These are phyloP conservation scores for Chlorops oryzae DNA, from an alignment of 1,140 invertebrate genomes.

Conservation along the genomic window DNA sequence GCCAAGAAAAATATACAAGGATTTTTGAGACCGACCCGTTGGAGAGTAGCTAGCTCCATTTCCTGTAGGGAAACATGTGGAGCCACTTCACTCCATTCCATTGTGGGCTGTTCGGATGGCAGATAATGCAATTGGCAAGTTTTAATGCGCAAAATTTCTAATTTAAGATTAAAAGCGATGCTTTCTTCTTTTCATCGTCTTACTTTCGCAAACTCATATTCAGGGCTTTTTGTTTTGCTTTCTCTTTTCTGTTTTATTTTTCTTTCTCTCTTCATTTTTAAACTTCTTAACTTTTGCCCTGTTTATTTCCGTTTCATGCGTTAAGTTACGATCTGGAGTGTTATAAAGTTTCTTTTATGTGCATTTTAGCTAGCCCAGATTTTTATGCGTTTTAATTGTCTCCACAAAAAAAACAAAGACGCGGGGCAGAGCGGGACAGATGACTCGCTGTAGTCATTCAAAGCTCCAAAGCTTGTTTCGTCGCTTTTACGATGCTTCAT, in stretches of 20 bases:
- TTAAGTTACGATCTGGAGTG: background rate
- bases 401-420: too few relatives aligned
- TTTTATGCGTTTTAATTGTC: background rate
- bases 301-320: too few relatives aligned
- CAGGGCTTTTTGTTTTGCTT: background rate
- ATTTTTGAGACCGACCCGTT: too few relatives aligned
- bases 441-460: too few relatives aligned
- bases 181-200: background rate
- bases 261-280: background rate
- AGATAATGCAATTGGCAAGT: background rate
- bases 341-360: background rate
- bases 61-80: too few relatives aligned
- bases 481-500: too few relatives aligned
- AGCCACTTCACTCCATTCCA: too few relatives aligned
- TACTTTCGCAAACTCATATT: background rate
- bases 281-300: background rate
- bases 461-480: too few relatives aligned
- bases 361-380: background rate
- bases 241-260: background rate
- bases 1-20: too few relatives aligned
- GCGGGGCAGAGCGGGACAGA: too few relatives aligned
- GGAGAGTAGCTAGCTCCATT: too few relatives aligned
- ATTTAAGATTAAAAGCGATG: background rate
- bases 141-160: background rate
- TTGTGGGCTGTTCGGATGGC: too few relatives aligned